These are phyloP conservation scores for Junonia oenone DNA, from an alignment of 2,888 invertebrate species.

Conservation along the genomic window DNA sequence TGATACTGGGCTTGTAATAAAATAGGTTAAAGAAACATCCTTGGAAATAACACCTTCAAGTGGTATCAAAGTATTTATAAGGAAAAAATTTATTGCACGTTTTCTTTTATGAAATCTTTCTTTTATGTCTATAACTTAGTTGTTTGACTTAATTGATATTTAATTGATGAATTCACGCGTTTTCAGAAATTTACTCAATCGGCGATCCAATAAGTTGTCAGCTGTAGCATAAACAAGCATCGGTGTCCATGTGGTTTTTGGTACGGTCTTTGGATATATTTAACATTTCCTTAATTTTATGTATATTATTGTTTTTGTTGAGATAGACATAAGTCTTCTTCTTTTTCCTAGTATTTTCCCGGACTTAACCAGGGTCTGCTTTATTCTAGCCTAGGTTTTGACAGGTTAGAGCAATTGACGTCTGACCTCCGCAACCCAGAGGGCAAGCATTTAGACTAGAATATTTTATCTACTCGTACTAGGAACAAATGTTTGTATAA, in stretches of 20 bases:
- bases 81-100: neutral
- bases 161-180: neutral
- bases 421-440: too few species aligned
- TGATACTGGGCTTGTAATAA: neutral
- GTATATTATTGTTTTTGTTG: too few species aligned
- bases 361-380: too few species aligned
- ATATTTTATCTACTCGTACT: too few species aligned
- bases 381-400: too few species aligned
- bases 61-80: neutral
- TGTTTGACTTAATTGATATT: neutral
- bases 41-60: neutral
- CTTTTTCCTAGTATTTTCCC: too few species aligned
- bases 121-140: neutral
- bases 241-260: neutral
- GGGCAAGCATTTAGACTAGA: too few species aligned
- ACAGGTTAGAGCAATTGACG: too few species aligned
- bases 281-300: too few species aligned
- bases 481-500: too few species aligned
- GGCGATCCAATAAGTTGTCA: neutral
- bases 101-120: too few species aligned
- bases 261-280: neutral
- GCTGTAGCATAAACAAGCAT: neutral
- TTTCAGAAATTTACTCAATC: neutral
- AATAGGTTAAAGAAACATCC: neutral
- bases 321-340: too few species aligned